These are phyloP conservation scores for Sesia apiformis DNA, from an alignment of 2,888 invertebrate genomes.

Conservation along the genomic window DNA sequence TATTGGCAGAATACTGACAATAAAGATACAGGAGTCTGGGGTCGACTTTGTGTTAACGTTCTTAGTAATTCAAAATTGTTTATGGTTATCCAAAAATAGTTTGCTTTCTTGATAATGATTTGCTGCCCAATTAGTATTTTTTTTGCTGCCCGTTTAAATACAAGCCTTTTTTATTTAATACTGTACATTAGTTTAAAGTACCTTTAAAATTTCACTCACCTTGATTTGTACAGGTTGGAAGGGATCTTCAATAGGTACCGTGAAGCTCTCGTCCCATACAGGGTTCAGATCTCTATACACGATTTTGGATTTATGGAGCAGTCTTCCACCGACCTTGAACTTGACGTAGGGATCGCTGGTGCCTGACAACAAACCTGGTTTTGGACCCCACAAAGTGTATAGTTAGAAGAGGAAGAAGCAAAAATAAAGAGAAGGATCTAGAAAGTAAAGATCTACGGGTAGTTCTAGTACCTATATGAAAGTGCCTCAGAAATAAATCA, in stretches of 20 bases:
- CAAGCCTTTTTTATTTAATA: too few species aligned
- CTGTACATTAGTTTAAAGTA: too few species aligned
- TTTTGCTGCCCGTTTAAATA: too few species aligned
- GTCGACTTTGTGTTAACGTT: too few species aligned
- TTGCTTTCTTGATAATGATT: too few species aligned
- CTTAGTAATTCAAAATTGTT: too few species aligned
- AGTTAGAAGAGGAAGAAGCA: slow-evolving; percentile 59
- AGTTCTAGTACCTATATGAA: slow-evolving; percentile 5
- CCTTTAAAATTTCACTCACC: slow-evolving; percentile 55
- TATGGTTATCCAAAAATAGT: too few species aligned
- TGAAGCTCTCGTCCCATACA: slow-evolving; percentile 98
- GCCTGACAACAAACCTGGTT: slow-evolving; percentile 79
- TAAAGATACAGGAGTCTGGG: too few species aligned
- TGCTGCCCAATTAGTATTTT: too few species aligned
- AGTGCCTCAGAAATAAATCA: not conserved
- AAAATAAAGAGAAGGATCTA: slow-evolving; percentile 25
- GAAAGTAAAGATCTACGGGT: slow-evolving; percentile 11
- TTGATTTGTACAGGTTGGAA: slow-evolving; percentile 89
- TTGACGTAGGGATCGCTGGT: slow-evolving; percentile 98
- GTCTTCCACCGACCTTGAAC: slow-evolving; percentile 90
- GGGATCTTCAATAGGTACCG: slow-evolving; percentile 92
- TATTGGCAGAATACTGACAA: too few species aligned
- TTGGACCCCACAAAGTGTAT: slow-evolving; percentile 55
- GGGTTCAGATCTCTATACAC: slow-evolving; percentile 97
- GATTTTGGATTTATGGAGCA: slow-evolving; percentile 95